phyloP scores from a whole-genome alignment of 2,888 invertebrate species.

The Sarcophaga subvicina region DNA sequence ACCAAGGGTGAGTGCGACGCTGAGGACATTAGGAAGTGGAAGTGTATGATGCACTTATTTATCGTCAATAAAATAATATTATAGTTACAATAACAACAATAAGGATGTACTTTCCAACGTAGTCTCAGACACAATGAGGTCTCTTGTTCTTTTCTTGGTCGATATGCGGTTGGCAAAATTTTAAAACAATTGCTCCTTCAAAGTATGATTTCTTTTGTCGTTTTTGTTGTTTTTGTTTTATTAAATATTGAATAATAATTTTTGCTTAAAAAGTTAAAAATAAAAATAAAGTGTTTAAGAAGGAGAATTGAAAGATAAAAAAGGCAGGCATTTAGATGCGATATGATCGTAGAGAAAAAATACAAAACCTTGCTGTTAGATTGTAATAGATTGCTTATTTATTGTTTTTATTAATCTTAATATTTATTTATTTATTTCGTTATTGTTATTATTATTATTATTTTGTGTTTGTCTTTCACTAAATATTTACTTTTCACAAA shows the following conservation, averaged over 20 bases:
- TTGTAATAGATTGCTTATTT: background rate
- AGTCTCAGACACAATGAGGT: slow-evolving; percentile 9
- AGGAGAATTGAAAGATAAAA: too few species aligned
- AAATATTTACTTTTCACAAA: slow-evolving; percentile 43
- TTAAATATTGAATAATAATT: too few species aligned
- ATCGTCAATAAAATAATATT: slow-evolving; percentile 59
- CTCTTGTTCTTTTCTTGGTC: slow-evolving; percentile 1
- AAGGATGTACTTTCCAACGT: slow-evolving; percentile 31
- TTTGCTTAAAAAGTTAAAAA: too few species aligned
- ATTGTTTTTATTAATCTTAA: slow-evolving; percentile 23
- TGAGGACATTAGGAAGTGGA: background rate
- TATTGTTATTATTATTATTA: slow-evolving; percentile 37
- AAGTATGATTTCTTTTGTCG: background rate
- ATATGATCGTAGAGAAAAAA: too few species aligned
- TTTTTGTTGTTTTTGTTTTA: too few species aligned
- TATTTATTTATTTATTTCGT: slow-evolving; percentile 10
- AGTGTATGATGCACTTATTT: slow-evolving; percentile 51
- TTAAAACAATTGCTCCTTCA: background rate
- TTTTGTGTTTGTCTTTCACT: background rate
- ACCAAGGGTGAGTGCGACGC: background rate
- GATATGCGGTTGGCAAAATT: slow-evolving; percentile 29
- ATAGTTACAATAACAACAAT: slow-evolving; percentile 23
- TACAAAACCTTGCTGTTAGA: too few species aligned
- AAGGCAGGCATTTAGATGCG: too few species aligned
- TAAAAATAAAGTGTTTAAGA: too few species aligned